These are phyloP conservation scores for Xylota sylvarum DNA, from an alignment of 2,888 invertebrate genomes.

Conservation along the genomic window DNA sequence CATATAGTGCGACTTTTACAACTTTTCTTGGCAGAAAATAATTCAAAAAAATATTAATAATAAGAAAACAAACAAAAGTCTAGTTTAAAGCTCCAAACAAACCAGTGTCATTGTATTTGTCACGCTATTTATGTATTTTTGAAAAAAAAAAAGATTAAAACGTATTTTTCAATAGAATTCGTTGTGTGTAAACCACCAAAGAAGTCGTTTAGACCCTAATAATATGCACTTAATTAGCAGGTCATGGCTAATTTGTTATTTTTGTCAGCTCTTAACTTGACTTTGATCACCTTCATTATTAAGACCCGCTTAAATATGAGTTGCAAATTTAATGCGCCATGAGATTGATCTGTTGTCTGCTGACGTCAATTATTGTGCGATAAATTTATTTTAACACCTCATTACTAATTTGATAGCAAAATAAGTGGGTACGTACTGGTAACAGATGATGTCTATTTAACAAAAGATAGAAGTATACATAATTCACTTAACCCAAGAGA, in stretches of 20 bases:
- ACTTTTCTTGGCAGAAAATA: too few species aligned
- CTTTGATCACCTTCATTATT: neutral
- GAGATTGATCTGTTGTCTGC: constrained; percentile 24
- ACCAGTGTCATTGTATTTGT: too few species aligned
- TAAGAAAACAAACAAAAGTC: too few species aligned
- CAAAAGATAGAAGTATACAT: neutral
- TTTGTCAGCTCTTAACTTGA: constrained; percentile 4
- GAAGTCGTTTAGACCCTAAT: neutral
- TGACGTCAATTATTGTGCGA: constrained; percentile 9
- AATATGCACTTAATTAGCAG: constrained; percentile 35
- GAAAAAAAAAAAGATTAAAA: neutral
- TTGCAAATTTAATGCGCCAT: constrained; percentile 14
- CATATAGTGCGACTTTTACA: neutral
- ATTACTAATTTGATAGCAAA: constrained; percentile 12
- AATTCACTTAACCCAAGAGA: too few species aligned
- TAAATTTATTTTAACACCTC: constrained; percentile 2
- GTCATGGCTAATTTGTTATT: constrained; percentile 43
- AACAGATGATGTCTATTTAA: neutral
- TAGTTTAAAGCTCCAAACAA: too few species aligned
- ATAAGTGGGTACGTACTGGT: neutral
- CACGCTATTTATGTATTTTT: too few species aligned
- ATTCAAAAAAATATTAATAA: too few species aligned
- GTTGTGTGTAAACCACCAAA: neutral
- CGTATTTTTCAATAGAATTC: neutral
- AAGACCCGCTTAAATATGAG: constrained; percentile 5